Base-by-base conservation (phyloP, 1,140 invertebrate genomes). In the Ruditapes philippinarum region DNA sequence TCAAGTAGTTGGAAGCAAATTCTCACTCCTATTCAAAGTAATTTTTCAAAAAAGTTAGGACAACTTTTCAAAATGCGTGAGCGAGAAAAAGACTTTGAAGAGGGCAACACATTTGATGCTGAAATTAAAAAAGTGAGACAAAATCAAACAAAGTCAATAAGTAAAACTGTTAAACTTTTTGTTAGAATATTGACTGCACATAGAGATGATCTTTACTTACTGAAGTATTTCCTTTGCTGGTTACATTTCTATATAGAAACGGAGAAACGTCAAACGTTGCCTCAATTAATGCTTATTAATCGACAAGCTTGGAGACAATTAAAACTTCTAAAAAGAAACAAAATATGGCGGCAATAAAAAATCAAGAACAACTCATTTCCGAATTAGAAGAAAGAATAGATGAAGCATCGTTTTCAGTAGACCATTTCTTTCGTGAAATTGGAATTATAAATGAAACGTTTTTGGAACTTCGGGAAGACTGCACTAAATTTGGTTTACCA, bases 341-440 rank as follows among this genome's bases (percentile, higher is more conserved):
- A 31, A 36, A 33, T 5, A 11, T 2, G 22, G 9, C 4, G 5
- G 65, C 25, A 9, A 70, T 70, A 5, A 25, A 31, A 31, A 17
- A 12, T 7, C 65, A 36, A 14, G 31, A 70, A 70, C 2, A 11
- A 4, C 3, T 7, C 22, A 33, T 70, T 9, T 19, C 65, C 25
- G 2, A 12, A 12, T 11, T 70, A 70, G 65, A 70, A 12, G 11
- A 17, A 9, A 22, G 33, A 31, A 11, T 70, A 36, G 25, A 70
- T 17, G 22, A 70, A 9, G 65, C 65, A 4, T 70, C 65, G 2
- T 70, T 70, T 40, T 33, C 31, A 25, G 65, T 70, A 12, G 74
- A 78, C 45, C 74, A 78, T 78, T 78, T 78, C 17, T 49, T 78
- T 51, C 14, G 74, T 22, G 74, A 51, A 78, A 31, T 78, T 25